Base-by-base conservation (phyloP, 2,797 vertebrate genomes). In the Coregonus ussuriensis region DNA sequence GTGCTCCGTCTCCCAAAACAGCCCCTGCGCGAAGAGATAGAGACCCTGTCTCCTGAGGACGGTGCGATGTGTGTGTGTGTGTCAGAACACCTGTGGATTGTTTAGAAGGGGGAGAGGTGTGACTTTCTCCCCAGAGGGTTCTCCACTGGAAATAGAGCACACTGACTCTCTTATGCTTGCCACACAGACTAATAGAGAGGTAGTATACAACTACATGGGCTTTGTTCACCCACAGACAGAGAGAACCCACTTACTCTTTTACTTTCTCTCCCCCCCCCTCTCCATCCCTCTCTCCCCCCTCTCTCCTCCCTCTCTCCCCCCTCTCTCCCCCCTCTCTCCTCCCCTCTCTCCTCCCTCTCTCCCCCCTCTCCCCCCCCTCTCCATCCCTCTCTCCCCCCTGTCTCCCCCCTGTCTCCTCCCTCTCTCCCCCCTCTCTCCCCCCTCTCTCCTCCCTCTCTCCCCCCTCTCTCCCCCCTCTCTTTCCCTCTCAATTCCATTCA, bases 1-100 rank as follows among this genome's bases (percentile, higher is more conserved):
- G 87, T 73, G 76, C 59, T 78, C 71, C 59, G 70, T 79, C 82
- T 74, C 62, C 33, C 33, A 25, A 51, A 21, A 11, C 21, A 15
- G 47, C 35, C 74, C 25, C 7, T 68, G 33, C 31, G 66, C 56
- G 7, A 21, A 21, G 6, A 4, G 18, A 9, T 29, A 67, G 65
- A 33, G 2, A 67, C 11, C 21, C 25, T 29, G 63, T 54, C n/a
- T 54, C 21, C 52, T 31, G 53, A 59, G 52, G 16, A 9, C 7
- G 25, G 41, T 72, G 41, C 41, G 0, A 25, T 47, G 15, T 47
- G 70, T 37, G 14, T 47, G 52, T 54, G 4, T 54, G 52, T 54
- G 53, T 41, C 37, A 41, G 6, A 41, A 41, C 37, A 41, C 37
- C 37, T 54, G 53, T 14, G 16, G 53, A 15, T 4, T 54, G 4